Evolutionary conservation across 2,113 vertebrate genomes (phyloP).

Genomic region (Danionella cerebrum): DNA sequence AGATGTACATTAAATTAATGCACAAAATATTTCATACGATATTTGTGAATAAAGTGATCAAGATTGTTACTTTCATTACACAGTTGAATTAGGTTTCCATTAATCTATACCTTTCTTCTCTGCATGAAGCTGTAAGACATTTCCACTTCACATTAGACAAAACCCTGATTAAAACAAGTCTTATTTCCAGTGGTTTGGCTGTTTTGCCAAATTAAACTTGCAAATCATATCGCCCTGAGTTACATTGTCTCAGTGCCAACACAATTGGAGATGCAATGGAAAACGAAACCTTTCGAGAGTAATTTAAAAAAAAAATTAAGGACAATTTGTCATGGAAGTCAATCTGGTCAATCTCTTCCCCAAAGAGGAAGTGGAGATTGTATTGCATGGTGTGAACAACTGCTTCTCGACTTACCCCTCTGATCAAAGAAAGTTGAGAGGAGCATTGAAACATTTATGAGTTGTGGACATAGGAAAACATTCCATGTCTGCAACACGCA

Average conservation of each 20-base stretch:
- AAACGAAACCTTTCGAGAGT: conserved; percentile 3
- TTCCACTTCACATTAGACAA: not conserved
- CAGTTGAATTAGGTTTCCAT: too few relatives aligned
- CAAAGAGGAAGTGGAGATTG: conserved; percentile 33
- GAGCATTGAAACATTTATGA: conserved; percentile 59
- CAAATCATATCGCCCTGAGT: not conserved
- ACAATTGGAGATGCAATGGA: not conserved
- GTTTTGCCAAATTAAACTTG: not conserved
- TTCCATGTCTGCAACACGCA: conserved; percentile 43
- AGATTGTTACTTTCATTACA: too few relatives aligned
- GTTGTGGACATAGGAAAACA: conserved; percentile 50
- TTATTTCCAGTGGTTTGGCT: not conserved
- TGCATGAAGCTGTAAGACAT: too few relatives aligned
- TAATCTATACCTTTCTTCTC: too few relatives aligned
- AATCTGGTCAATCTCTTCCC: conserved; percentile 36
- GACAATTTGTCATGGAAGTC: conserved; percentile 1
- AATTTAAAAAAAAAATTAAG: not conserved
- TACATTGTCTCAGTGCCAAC: not conserved
- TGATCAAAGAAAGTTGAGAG: conserved; percentile 47
- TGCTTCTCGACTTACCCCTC: conserved; percentile 42
- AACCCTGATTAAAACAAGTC: too few relatives aligned
- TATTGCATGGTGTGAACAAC: conserved; percentile 40
- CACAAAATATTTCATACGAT: too few relatives aligned
- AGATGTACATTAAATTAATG: too few relatives aligned
- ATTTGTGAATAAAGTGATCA: too few relatives aligned